These are phyloP conservation scores for Leuciscus waleckii DNA, from an alignment of 2,797 vertebrate genomes.

Conservation along the genomic window DNA sequence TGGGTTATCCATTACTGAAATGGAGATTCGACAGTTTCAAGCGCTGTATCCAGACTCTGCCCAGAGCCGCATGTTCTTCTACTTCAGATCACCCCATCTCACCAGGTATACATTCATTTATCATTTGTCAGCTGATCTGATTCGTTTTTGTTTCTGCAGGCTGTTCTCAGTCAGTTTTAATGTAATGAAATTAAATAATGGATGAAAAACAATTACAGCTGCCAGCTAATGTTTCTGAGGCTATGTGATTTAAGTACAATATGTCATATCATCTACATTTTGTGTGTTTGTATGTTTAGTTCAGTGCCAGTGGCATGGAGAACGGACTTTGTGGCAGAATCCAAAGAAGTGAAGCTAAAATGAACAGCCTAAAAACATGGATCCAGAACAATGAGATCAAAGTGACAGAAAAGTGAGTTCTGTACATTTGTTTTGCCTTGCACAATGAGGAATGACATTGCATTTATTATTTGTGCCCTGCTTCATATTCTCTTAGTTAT, in stretches of 20 bases:
- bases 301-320: conserved; percentile 86
- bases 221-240: not conserved
- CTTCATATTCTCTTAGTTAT: conserved; percentile 72
- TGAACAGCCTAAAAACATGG: conserved; percentile 79
- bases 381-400: conserved; percentile 70
- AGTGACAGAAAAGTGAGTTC: conserved; percentile 76
- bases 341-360: conserved; percentile 76
- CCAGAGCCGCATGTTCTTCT: conserved; percentile 79
- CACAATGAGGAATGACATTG: too few species aligned
- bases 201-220: not conserved
- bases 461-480: not conserved
- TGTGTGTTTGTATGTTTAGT: conserved; percentile 66
- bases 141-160: not conserved
- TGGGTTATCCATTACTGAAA: conserved; percentile 86
- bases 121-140: not conserved
- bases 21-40: conserved; percentile 89
- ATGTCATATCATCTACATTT: not conserved
- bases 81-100: conserved; percentile 81
- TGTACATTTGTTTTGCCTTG: not conserved
- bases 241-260: not conserved
- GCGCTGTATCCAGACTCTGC: conserved; percentile 66
- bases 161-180: not conserved
- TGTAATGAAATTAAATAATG: not conserved
- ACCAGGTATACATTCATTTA: conserved; percentile 69
- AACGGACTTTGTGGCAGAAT: conserved; percentile 84